A percentile compares a stretch with the other conserved stretches of the same genome.
phyloP scores from a whole-genome alignment of 2,113 vertebrate genomes.

The Carettochelys insculpta region DNA sequence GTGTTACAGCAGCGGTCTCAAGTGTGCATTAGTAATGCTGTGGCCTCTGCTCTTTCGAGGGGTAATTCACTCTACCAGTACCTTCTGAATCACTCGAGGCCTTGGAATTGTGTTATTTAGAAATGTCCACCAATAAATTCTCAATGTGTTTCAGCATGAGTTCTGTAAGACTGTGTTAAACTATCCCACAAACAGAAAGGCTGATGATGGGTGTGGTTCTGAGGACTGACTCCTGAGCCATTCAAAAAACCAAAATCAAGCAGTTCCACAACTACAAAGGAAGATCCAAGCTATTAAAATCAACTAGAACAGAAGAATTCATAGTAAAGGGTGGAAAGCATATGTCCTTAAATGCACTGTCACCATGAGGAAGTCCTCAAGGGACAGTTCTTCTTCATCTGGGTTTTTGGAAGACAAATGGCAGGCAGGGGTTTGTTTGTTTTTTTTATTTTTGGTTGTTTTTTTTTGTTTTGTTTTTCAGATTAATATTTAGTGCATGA shows the following conservation, averaged over 20 bases:
- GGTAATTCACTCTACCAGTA: slow-evolving; percentile 20
- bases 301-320: background rate
- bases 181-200: background rate
- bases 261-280: background rate
- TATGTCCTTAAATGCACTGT: background rate
- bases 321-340: background rate
- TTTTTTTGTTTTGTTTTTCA: too few relatives aligned
- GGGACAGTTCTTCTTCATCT: background rate
- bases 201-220: background rate
- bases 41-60: slow-evolving; percentile 52
- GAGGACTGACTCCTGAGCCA: background rate
- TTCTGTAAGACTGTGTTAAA: slow-evolving; percentile 26
- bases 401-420: background rate
- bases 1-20: slow-evolving; percentile 20
- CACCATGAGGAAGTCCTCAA: background rate
- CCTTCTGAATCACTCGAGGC: slow-evolving; percentile 46
- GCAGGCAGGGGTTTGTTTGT: background rate
- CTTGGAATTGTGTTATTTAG: slow-evolving; percentile 13
- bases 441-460: too few relatives aligned
- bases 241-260: background rate
- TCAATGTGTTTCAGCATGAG: background rate
- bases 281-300: background rate
- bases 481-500: background rate
- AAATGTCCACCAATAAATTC: slow-evolving; percentile 15
- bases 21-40: slow-evolving; percentile 46